Conservation (phyloP, 35 echinoderm and acorn worm genomes). For the Holothuria glaberrima region DNA sequence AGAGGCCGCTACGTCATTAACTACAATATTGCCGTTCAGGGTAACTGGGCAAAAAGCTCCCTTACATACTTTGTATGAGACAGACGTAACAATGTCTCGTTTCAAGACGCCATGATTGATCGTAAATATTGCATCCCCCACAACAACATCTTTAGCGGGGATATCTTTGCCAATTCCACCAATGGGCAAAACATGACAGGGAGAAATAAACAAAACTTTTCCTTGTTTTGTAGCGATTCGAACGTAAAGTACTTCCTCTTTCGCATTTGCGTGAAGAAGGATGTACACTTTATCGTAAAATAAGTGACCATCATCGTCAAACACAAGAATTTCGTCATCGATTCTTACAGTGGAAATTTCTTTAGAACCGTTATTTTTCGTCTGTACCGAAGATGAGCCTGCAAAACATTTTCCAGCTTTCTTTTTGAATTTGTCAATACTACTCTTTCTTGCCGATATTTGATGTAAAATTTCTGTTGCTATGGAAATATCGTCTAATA, state of each 20-base stretch:
- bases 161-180: not conserved
- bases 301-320: not conserved
- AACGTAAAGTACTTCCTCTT: not conserved
- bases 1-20: slow-evolving; percentile 33
- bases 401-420: not conserved
- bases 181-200: slow-evolving; percentile 1
- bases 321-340: slow-evolving; percentile 15
- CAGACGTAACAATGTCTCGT: not conserved
- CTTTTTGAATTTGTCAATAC: not conserved
- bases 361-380: not conserved
- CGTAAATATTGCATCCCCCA: not conserved
- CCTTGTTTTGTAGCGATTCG: not conserved
- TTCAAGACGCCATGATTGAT: not conserved
- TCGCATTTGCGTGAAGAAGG: not conserved
- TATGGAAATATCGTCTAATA: not conserved
- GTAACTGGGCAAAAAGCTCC: slow-evolving; percentile 23
- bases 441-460: not conserved
- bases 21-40: slow-evolving; percentile 23
- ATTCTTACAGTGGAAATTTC: not conserved
- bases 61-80: not conserved
- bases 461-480: not conserved
- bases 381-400: not conserved
- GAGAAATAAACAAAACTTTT: slow-evolving; percentile 22
- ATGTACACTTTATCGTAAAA: slow-evolving; percentile 4
- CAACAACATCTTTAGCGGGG: not conserved